These are phyloP conservation scores for Beris morrisii DNA, from an alignment of 2,888 invertebrate genomes.

Conservation along the genomic window DNA sequence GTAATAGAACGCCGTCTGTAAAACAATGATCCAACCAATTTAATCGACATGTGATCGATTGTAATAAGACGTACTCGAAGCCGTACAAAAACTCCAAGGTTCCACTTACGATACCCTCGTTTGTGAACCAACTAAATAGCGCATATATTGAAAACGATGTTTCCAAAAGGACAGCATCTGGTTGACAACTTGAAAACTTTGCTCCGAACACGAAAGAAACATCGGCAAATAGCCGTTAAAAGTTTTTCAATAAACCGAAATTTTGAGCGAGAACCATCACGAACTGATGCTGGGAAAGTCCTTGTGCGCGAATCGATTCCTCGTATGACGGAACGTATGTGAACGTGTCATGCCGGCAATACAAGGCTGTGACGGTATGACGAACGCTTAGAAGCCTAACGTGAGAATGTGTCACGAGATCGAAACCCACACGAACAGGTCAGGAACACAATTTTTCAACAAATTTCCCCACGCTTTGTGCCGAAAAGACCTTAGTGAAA, in stretches of 20 bases:
- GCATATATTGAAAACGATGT: background rate
- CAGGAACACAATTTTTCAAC: conserved; percentile 10
- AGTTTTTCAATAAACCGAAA: conserved; percentile 32
- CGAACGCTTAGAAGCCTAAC: background rate
- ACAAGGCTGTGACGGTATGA: too few relatives aligned
- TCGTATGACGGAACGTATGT: background rate
- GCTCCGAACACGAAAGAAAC: conserved; percentile 21
- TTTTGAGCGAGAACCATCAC: conserved; percentile 16
- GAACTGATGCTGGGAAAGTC: conserved; percentile 31
- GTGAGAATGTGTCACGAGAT: conserved; percentile 30
- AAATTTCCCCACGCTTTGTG: conserved; percentile 1
- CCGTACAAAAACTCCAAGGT: conserved; percentile 4
- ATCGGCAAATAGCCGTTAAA: conserved; percentile 26
- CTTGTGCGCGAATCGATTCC: conserved; percentile 16
- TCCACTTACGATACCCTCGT: conserved; percentile 16
- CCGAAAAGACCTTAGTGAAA: conserved; percentile 33
- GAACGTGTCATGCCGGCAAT: background rate
- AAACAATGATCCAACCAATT: conserved; percentile 22
- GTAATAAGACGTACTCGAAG: conserved; percentile 20
- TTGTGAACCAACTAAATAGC: conserved; percentile 7
- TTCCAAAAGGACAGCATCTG: conserved; percentile 28
- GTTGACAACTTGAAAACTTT: conserved; percentile 14
- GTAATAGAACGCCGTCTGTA: conserved; percentile 10
- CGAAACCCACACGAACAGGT: conserved; percentile 26
- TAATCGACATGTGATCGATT: conserved; percentile 32